These are phyloP conservation scores for Strix uralensis DNA, from an alignment of 2,113 vertebrate species.

Conservation along the genomic window DNA sequence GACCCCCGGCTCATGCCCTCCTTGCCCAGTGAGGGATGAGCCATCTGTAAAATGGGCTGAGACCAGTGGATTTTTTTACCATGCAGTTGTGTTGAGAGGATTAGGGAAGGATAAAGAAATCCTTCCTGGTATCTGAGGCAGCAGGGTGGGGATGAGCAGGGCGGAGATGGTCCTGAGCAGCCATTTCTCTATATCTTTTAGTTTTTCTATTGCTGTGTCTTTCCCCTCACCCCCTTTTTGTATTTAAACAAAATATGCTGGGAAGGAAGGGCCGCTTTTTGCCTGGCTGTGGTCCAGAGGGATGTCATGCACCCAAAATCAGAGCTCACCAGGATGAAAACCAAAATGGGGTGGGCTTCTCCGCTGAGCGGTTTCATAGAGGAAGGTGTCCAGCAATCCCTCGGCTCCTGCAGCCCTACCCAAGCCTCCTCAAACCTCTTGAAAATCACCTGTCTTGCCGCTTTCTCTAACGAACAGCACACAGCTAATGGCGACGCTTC, in stretches of 20 bases:
- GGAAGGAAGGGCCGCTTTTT: background rate
- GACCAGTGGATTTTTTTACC: background rate
- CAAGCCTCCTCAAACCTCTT: background rate
- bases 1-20: background rate
- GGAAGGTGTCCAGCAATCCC: background rate
- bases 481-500: background rate
- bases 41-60: background rate
- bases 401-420: background rate
- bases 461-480: background rate
- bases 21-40: fast-evolving
- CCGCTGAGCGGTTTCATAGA: fast-evolving
- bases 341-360: fast-evolving
- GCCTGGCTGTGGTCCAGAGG: background rate
- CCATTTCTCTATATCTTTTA: background rate
- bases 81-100: background rate
- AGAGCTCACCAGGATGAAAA: background rate
- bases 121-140: background rate
- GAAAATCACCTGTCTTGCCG: background rate
- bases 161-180: background rate
- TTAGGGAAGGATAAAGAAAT: background rate
- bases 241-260: background rate
- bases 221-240: background rate
- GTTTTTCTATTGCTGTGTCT: background rate
- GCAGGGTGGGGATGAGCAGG: background rate
- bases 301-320: background rate